These are phyloP conservation scores for Netelia fuscicornis DNA, from an alignment of 2,888 invertebrate species.

Conservation along the genomic window DNA sequence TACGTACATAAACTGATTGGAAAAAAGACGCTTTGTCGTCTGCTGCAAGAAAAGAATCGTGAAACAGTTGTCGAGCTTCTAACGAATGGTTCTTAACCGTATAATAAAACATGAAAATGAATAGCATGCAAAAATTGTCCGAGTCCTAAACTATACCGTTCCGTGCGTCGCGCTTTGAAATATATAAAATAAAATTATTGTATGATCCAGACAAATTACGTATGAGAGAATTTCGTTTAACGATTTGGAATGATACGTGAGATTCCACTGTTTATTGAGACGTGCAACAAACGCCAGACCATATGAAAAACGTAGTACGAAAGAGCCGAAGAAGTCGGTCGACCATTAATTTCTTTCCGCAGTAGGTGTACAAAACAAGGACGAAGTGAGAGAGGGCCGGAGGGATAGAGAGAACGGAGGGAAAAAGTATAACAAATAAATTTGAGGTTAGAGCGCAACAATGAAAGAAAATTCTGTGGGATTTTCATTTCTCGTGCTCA, in stretches of 20 bases:
- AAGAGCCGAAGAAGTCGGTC: conserved; percentile 30
- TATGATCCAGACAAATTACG: too few relatives aligned
- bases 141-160: too few relatives aligned
- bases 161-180: too few relatives aligned
- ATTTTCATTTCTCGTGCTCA: conserved; percentile 43
- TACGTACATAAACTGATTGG: too few relatives aligned
- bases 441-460: conserved; percentile 52
- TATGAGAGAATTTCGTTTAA: too few relatives aligned
- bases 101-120: too few relatives aligned
- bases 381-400: background rate
- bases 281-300: background rate
- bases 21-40: too few relatives aligned
- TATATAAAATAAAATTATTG: too few relatives aligned
- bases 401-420: background rate
- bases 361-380: conserved; percentile 14
- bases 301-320: conserved; percentile 24
- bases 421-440: conserved; percentile 48
- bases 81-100: too few relatives aligned
- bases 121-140: too few relatives aligned
- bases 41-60: too few relatives aligned
- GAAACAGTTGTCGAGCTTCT: too few relatives aligned
- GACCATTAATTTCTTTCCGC: conserved; percentile 60
- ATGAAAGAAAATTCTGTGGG: conserved; percentile 29
- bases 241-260: background rate
- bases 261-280: background rate